A percentile compares a stretch with the other conserved stretches of the same genome.
These are phyloP conservation scores for Aurelia sp. DNA, from an alignment of 30 jellyfish, hydroid and myxozoan genomes.

Conservation along the genomic window DNA sequence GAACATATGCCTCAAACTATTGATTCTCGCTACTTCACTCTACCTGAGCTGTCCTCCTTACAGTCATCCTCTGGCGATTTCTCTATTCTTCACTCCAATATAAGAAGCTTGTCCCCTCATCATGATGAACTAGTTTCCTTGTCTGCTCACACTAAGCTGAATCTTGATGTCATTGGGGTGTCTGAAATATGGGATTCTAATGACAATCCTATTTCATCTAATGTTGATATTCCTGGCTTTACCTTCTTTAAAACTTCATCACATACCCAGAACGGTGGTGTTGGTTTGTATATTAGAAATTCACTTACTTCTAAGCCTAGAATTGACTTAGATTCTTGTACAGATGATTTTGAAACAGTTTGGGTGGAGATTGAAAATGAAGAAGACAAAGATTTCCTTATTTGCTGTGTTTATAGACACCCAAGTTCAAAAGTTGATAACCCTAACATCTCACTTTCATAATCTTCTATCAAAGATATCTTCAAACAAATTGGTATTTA, in stretches of 20 bases:
- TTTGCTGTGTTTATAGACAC: slow-evolving; percentile 47
- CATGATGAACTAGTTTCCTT: slow-evolving; percentile 65
- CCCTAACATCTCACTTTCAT: slow-evolving; percentile 41
- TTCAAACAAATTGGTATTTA: neutral
- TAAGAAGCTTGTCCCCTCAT: slow-evolving; percentile 58
- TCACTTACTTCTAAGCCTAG: slow-evolving; percentile 45
- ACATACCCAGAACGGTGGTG: slow-evolving; percentile 48
- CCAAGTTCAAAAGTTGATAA: slow-evolving; percentile 36
- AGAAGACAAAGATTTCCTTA: neutral
- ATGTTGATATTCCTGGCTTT: no score
- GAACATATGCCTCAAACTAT: no score
- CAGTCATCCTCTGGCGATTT: slow-evolving; percentile 38
- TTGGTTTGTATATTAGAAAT: slow-evolving; percentile 48
- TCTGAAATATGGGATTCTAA: no score
- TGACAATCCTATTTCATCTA: no score
- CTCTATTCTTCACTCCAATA: slow-evolving; percentile 56
- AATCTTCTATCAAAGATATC: slow-evolving; percentile 22
- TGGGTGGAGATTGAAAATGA: no score
- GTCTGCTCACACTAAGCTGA: slow-evolving; percentile 40
- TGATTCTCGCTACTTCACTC: no score
- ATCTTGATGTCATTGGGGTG: neutral
- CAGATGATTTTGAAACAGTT: slow-evolving; percentile 7
- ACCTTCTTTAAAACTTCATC: slow-evolving; percentile 12
- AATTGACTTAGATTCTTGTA: slow-evolving; percentile 31
- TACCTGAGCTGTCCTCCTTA: neutral